Evolutionary conservation across 2,888 invertebrate species (phyloP), one percentile per base, ranked within the genome.

Genomic region (Ectemnius continuus): DNA sequence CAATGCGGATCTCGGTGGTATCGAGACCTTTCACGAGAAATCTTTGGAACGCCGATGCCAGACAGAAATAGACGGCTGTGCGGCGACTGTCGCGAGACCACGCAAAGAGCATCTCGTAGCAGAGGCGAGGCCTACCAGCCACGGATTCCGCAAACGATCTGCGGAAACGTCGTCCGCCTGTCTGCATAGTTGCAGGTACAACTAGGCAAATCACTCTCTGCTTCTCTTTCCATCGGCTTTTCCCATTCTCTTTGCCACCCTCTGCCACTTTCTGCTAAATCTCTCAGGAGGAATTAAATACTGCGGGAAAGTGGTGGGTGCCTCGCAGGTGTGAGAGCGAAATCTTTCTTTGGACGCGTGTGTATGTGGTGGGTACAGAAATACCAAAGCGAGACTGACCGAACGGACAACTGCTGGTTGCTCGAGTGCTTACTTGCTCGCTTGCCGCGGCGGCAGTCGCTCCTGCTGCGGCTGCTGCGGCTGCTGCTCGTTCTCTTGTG

Each of bases 41-140:
- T 67, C 23, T 14, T 63, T 56, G 13, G n/a, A 63, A 59, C 45
- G 61, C 59, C 36, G 52, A 23, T n/a, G 28, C 23, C 26, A 57
- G 0, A 14, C 64, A 67, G 61, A 76, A 70, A 74, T 70, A 70
- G 70, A 67, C 47, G 45, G 47, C 45, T 56, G 14, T 3, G 23
- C 13, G 52, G 52, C 26, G 60, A 48, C n/a, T 20, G 20, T 52
- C 26, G 5, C 47, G 57, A 63, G 63, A 61, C 61, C 45, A 61
- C 26, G 61, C 61, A 46, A 61, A 61, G 61, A 61, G 60, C 60
- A 56, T 13, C 65, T 46, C 57, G 60, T 48, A 46, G 45, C 45
- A 67, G 58, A 74, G 66, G 70, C 74, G 67, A 4, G 65, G 74
- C 75, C 75, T 75, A 48, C 52, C 66, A 60, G 46, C 46, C 60